phyloP scores from a whole-genome alignment of 2,888 invertebrate species.

The Zeuzera pyrina region DNA sequence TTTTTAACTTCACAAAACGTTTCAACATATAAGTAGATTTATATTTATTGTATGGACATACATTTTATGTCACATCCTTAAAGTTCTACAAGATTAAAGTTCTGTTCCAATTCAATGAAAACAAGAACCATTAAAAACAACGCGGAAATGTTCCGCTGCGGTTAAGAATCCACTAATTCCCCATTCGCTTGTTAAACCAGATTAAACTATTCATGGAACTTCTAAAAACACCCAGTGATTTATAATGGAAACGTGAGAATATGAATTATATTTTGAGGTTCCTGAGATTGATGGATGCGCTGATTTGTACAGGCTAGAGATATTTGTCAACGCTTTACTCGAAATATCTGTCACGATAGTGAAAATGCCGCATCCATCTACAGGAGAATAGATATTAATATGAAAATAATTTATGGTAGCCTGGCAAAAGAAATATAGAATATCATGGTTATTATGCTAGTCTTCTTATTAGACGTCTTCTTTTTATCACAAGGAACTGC shows the following conservation, averaged over 20 bases:
- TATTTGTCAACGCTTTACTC: not conserved
- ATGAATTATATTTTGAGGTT: constrained; percentile 32
- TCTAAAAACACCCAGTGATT: constrained; percentile 50
- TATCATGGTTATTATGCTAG: too few species aligned
- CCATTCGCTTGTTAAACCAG: constrained; percentile 43
- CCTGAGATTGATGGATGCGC: constrained; percentile 16
- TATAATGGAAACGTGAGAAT: constrained; percentile 49
- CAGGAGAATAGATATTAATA: too few species aligned
- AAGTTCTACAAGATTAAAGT: constrained; percentile 13
- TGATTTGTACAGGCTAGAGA: constrained; percentile 9
- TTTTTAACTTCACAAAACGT: not conserved
- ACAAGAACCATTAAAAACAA: constrained; percentile 22
- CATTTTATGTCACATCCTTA: too few species aligned
- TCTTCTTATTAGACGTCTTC: too few species aligned
- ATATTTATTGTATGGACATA: too few species aligned
- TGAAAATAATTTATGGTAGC: not conserved
- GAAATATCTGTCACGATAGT: constrained; percentile 6
- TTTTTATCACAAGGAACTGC: too few species aligned
- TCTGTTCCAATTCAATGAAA: constrained; percentile 13
- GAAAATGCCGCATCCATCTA: constrained; percentile 11
- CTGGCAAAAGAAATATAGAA: too few species aligned
- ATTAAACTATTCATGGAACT: constrained; percentile 57
- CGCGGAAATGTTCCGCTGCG: constrained; percentile 40
- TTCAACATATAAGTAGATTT: not conserved
- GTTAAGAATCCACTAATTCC: constrained; percentile 46